These are phyloP conservation scores for Sphecodes monilicornis DNA, from an alignment of 2,888 invertebrate genomes.

Conservation along the genomic window DNA sequence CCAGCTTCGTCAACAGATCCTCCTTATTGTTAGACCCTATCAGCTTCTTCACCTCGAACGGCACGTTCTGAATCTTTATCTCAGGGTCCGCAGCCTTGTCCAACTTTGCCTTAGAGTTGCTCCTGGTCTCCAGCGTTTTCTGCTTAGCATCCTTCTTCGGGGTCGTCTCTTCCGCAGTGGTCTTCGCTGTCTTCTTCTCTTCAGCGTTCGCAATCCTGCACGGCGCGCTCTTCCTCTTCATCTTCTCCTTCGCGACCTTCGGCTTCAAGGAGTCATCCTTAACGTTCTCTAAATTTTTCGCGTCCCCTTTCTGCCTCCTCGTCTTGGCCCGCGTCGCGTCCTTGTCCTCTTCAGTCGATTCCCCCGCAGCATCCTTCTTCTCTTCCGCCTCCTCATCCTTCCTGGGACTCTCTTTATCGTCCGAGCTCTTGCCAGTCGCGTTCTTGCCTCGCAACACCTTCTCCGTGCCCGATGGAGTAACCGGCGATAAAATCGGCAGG, in stretches of 20 bases:
- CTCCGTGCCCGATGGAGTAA: conserved; percentile 47
- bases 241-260: conserved; percentile 35
- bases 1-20: conserved; percentile 67
- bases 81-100: conserved; percentile 61
- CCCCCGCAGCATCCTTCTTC: not conserved
- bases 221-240: conserved; percentile 49
- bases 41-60: conserved; percentile 73
- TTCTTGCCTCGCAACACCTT: conserved; percentile 42
- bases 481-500: conserved; percentile 72
- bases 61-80: conserved; percentile 63
- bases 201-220: conserved; percentile 29
- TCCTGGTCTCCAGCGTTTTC: conserved; percentile 62
- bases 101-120: conserved; percentile 56
- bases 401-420: not conserved
- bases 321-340: conserved; percentile 46
- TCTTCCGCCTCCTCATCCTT: not conserved
- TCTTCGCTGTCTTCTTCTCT: conserved; percentile 5
- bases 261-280: conserved; percentile 26
- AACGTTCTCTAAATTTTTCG: conserved; percentile 17
- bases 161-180: not conserved
- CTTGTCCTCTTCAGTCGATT: conserved; percentile 6
- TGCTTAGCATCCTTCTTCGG: conserved; percentile 39
- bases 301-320: conserved; percentile 37
- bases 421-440: conserved; percentile 6
- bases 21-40: conserved; percentile 65